These are phyloP conservation scores for Oenanthe melanoleuca DNA, from an alignment of 2,113 vertebrate genomes.

Conservation along the genomic window DNA sequence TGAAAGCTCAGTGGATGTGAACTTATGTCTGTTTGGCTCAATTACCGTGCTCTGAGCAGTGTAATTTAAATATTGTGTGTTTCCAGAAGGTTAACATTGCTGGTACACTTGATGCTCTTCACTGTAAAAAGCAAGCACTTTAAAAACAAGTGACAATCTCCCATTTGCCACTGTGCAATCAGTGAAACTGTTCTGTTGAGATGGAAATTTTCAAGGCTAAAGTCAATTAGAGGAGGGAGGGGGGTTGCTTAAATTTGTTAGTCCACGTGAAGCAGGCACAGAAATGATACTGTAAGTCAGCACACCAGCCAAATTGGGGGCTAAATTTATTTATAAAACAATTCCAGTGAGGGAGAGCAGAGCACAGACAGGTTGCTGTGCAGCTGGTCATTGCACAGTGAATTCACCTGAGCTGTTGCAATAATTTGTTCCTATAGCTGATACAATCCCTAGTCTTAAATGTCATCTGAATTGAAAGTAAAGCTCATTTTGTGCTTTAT, in stretches of 20 bases:
- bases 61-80: constrained; percentile 68
- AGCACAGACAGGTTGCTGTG: not conserved
- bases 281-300: not conserved
- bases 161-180: constrained; percentile 33
- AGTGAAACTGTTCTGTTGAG: not conserved
- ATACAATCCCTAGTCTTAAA: not conserved
- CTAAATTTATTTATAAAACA: not conserved
- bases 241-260: not conserved
- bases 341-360: not conserved
- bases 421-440: not conserved
- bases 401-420: not conserved
- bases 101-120: constrained; percentile 44
- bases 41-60: constrained; percentile 58
- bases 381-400: not conserved
- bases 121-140: constrained; percentile 53
- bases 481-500: not conserved
- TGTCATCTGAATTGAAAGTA: not conserved
- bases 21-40: constrained; percentile 57
- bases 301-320: not conserved
- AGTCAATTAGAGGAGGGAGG: not conserved
- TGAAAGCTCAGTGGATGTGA: constrained; percentile 53
- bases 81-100: constrained; percentile 52
- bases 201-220: not conserved
- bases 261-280: not conserved
- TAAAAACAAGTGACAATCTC: constrained; percentile 60